Conservation (phyloP, 2,113 vertebrate genomes). For the Conger conger region DNA sequence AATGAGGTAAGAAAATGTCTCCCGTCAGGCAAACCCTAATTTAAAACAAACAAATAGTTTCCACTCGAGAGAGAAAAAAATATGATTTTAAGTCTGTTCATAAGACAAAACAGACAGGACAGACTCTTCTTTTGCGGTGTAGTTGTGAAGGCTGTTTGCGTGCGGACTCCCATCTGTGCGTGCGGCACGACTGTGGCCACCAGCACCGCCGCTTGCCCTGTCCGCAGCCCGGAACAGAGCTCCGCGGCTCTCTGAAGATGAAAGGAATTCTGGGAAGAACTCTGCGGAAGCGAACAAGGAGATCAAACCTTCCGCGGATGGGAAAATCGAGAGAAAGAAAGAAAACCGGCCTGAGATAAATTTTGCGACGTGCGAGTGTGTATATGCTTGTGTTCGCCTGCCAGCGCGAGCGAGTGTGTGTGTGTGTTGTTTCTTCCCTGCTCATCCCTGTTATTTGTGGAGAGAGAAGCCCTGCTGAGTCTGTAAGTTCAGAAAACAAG, state of each 20-base stretch:
- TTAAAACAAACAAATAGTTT: too few species aligned
- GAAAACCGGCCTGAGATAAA: conserved; percentile 9
- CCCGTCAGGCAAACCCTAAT: too few species aligned
- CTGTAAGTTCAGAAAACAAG: conserved; percentile 22
- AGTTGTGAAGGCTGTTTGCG: conserved; percentile 1
- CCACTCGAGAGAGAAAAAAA: too few species aligned
- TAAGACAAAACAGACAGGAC: too few species aligned
- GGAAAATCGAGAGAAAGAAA: background rate
- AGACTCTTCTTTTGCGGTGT: too few species aligned
- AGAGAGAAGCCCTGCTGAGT: conserved; percentile 5
- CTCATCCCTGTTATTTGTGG: background rate
- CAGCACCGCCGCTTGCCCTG: background rate
- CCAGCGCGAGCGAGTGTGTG: background rate
- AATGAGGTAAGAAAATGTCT: too few species aligned
- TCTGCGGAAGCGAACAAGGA: background rate
- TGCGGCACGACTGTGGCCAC: background rate
- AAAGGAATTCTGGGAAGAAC: background rate
- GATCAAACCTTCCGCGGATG: background rate
- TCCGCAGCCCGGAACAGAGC: background rate
- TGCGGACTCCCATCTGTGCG: background rate
- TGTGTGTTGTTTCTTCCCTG: background rate
- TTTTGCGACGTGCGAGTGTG: background rate
- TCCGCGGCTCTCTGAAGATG: background rate
- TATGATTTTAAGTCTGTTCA: background rate
- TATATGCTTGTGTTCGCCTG: background rate